phyloP scores from a whole-genome alignment of 2,888 invertebrate species.

The Ceramica pisi region DNA sequence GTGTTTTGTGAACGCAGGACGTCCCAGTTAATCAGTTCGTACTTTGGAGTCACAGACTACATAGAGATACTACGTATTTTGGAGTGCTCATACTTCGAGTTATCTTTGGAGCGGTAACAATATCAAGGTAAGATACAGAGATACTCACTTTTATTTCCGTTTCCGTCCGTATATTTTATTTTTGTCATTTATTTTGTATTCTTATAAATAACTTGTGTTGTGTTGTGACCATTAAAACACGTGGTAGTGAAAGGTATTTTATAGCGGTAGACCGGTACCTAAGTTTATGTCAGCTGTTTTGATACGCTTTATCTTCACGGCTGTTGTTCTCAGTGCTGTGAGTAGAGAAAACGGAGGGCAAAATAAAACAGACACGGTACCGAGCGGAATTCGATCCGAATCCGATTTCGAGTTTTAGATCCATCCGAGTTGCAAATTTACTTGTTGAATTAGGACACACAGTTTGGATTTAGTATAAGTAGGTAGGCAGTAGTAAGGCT shows the following conservation, averaged over 20 bases:
- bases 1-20: slow-evolving; percentile 10
- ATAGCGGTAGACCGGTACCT: background rate
- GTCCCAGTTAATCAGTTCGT: background rate
- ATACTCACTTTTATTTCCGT: background rate
- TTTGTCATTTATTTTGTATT: background rate
- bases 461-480: too few relatives aligned
- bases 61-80: too few relatives aligned
- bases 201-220: background rate
- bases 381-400: too few relatives aligned
- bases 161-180: background rate
- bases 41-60: background rate
- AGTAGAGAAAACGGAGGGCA: background rate
- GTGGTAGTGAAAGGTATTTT: background rate
- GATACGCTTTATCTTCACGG: background rate
- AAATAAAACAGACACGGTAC: too few relatives aligned
- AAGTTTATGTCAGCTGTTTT: background rate
- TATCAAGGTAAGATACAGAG: slow-evolving; percentile 31
- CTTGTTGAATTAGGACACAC: too few relatives aligned
- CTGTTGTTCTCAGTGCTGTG: background rate
- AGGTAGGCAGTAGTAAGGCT: background rate
- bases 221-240: background rate
- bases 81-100: background rate
- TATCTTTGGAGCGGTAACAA: slow-evolving; percentile 14
- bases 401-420: too few relatives aligned
- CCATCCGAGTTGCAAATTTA: too few relatives aligned